A percentile compares a stretch with the other conserved stretches of the same genome.
Evolutionary conservation across 2,113 vertebrate genomes (phyloP).

Genomic region (Macrotus californicus): DNA sequence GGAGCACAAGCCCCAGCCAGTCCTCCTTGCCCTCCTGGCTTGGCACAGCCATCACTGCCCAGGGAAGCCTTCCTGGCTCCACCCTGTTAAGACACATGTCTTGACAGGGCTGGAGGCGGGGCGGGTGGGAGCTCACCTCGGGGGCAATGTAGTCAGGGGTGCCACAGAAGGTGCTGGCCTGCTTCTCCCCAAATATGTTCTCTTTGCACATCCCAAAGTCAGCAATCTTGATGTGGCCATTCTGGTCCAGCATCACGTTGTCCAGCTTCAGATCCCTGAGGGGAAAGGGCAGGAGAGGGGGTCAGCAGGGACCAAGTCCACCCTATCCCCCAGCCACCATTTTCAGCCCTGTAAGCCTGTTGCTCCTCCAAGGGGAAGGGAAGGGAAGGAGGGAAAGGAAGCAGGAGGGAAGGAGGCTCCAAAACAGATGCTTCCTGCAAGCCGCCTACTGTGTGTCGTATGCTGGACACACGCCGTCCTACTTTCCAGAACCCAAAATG

Average conservation of each 20-base stretch:
- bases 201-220: constrained; percentile 99
- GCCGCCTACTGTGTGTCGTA: not conserved
- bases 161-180: constrained; percentile 96
- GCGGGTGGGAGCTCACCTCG: constrained; percentile 73
- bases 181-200: constrained; percentile 89
- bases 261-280: constrained; percentile 96
- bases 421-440: not conserved
- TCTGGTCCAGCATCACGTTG: constrained; percentile 94
- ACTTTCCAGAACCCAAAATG: not conserved
- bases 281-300: not conserved
- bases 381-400: not conserved
- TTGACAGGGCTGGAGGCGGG: rapidly evolving
- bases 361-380: not conserved
- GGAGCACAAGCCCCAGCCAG: rapidly evolving
- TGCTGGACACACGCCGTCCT: not conserved
- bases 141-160: constrained; percentile 98
- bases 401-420: not conserved
- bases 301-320: not conserved
- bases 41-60: not conserved
- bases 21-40: not conserved
- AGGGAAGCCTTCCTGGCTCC: not conserved
- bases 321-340: not conserved
- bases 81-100: not conserved
- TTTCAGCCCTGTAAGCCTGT: not conserved
- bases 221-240: constrained; percentile 97